phyloP scores from a whole-genome alignment of 2,113 vertebrate genomes.

The Dermatemys mawii region DNA sequence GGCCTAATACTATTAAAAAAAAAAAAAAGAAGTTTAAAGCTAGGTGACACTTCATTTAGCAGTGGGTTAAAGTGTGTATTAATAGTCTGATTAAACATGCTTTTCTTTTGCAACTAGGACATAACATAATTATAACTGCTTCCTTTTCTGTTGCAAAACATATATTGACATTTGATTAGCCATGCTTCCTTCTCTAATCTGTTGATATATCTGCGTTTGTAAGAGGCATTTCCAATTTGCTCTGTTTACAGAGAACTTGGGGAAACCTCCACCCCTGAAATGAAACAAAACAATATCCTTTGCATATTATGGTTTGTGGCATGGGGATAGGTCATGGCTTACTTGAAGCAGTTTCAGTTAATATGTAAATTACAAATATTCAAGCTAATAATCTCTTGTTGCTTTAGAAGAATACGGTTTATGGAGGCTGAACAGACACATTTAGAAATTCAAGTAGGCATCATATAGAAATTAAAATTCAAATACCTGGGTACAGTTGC shows the following conservation, averaged over 20 bases:
- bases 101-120: background rate
- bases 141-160: background rate
- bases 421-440: background rate
- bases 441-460: background rate
- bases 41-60: background rate
- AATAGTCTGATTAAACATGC: background rate
- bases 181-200: background rate
- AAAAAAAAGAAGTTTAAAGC: background rate
- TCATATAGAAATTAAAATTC: background rate
- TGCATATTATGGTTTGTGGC: background rate
- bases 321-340: fast-evolving
- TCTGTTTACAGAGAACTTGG: background rate
- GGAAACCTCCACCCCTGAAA: background rate
- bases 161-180: background rate
- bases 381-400: fast-evolving
- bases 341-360: background rate
- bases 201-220: background rate
- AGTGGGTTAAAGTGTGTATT: background rate
- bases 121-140: background rate
- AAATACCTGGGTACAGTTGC: fast-evolving
- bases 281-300: background rate
- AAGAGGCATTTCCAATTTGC: background rate
- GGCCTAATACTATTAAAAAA: background rate
- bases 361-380: background rate
- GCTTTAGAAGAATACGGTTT: background rate